A percentile compares a stretch with the other conserved stretches of the same genome.
Evolutionary conservation across 2,113 vertebrate genomes (phyloP).

Genomic region (Engystomops pustulosus): DNA sequence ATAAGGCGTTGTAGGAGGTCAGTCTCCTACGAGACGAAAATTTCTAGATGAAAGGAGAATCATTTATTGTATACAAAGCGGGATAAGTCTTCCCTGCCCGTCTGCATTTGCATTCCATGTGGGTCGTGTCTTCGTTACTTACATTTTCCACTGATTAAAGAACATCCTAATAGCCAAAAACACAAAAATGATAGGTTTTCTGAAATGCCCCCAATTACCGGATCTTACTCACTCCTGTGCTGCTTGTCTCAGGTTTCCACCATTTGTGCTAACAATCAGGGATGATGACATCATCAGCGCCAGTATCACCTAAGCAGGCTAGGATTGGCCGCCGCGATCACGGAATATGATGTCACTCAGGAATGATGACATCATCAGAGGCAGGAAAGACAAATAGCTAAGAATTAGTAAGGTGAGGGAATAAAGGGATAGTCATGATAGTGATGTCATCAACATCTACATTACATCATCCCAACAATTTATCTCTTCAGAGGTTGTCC

Average conservation of each 20-base stretch:
- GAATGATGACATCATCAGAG: too few species aligned
- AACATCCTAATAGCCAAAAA: neutral
- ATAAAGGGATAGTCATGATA: too few species aligned
- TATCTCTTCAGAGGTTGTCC: too few species aligned
- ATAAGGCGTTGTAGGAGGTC: neutral
- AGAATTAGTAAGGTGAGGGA: too few species aligned
- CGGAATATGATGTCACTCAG: neutral
- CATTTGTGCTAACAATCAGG: neutral
- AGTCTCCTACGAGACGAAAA: neutral
- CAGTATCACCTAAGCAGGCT: neutral
- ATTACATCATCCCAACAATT: too few species aligned
- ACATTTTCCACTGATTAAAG: neutral
- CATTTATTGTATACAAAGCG: neutral
- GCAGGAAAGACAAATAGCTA: too few species aligned
- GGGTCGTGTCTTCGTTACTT: neutral
- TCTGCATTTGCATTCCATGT: neutral
- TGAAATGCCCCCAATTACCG: neutral
- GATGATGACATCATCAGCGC: neutral
- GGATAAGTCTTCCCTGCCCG: neutral
- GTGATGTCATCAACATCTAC: too few species aligned
- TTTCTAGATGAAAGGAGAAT: neutral
- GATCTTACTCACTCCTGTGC: neutral
- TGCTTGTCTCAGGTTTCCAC: neutral
- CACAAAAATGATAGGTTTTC: neutral
- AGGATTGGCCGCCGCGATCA: neutral